These are phyloP conservation scores for Napeogenes sylphis DNA, from an alignment of 2,888 invertebrate species.

Conservation along the genomic window DNA sequence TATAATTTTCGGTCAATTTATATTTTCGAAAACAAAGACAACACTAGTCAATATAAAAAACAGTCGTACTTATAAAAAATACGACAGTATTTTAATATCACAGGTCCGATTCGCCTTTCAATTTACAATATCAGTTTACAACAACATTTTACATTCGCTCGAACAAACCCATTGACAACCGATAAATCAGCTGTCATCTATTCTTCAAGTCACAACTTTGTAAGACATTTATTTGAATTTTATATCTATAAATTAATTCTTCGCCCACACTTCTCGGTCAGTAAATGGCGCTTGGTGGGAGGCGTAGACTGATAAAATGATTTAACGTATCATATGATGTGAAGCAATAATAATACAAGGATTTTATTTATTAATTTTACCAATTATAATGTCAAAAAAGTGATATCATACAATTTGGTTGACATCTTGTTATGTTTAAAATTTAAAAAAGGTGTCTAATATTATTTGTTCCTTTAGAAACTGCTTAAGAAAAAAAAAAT, in stretches of 20 bases:
- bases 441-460: no score
- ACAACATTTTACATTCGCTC: slow-evolving; percentile 9
- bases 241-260: neutral
- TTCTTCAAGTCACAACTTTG: slow-evolving; percentile 7
- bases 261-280: neutral
- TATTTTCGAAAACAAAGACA: neutral
- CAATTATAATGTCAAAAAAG: no score
- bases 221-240: neutral
- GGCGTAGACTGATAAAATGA: no score
- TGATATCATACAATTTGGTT: no score
- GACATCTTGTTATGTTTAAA: no score
- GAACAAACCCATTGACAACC: slow-evolving; percentile 18
- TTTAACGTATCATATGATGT: no score
- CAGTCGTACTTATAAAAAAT: neutral
- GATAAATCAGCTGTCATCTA: slow-evolving; percentile 18
- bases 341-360: no score
- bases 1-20: neutral
- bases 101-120: neutral
- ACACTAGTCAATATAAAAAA: neutral
- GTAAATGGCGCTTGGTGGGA: no score
- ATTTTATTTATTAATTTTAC: no score
- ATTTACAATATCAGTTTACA: slow-evolving; percentile 14
- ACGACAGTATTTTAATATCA: neutral
- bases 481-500: neutral
- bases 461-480: no score